A percentile compares a stretch with the other conserved stretches of the same genome.
Evolutionary conservation across 2,113 vertebrate species (phyloP).

Genomic region (Globicephala melas): DNA sequence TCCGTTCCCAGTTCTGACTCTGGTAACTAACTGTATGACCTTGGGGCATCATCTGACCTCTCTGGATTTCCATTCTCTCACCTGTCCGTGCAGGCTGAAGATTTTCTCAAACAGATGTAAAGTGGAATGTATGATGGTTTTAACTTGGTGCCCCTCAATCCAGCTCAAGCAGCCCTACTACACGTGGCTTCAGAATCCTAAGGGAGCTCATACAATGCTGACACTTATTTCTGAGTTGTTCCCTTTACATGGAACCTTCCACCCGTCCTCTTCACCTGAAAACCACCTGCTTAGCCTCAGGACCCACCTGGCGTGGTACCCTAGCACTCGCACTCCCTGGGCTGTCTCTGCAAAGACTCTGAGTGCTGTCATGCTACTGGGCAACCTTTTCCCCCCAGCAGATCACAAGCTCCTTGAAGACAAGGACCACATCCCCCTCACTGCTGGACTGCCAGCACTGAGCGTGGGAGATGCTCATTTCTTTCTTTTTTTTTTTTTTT

Average conservation of each 20-base stretch:
- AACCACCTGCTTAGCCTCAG: not conserved
- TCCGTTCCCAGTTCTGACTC: not conserved
- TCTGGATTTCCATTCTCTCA: not conserved
- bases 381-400: not conserved
- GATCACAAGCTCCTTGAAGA: not conserved
- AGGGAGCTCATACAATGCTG: not conserved
- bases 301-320: not conserved
- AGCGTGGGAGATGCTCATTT: not conserved
- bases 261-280: not conserved
- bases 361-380: accelerated
- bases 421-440: not conserved
- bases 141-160: not conserved
- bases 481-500: not conserved
- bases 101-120: not conserved
- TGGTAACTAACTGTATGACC: not conserved
- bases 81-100: not conserved
- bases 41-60: not conserved
- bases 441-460: not conserved
- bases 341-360: not conserved
- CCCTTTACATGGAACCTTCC: not conserved
- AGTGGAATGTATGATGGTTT: not conserved
- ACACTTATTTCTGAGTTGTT: not conserved
- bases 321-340: not conserved
- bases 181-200: not conserved
- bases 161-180: not conserved